These are phyloP conservation scores for Saccostrea echinata DNA, from an alignment of 1,140 invertebrate genomes.

Conservation along the genomic window DNA sequence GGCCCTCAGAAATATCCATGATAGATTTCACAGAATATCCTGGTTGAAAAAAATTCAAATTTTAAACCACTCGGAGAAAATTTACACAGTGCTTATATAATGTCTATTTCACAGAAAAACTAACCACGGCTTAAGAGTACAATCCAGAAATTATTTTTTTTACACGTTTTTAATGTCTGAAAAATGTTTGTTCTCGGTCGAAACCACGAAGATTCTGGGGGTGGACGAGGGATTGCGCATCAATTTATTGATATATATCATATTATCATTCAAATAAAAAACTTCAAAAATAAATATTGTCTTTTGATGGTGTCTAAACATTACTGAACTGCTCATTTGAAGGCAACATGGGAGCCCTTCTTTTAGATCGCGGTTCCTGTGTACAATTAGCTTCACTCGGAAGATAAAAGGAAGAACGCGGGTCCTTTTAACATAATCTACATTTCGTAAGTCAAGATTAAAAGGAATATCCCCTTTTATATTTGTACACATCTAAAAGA, in stretches of 20 bases:
- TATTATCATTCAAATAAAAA: conserved; percentile 24
- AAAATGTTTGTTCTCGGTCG: background rate
- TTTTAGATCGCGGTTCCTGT: conserved; percentile 20
- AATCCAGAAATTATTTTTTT: background rate
- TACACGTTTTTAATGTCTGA: background rate
- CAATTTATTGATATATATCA: conserved; percentile 32
- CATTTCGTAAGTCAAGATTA: conserved; percentile 37
- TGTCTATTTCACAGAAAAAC: background rate
- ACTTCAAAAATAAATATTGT: conserved; percentile 30
- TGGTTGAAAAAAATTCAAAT: background rate
- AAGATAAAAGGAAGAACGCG: conserved; percentile 8
- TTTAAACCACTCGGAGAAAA: background rate
- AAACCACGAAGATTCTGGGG: background rate
- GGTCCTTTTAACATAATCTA: conserved; percentile 39
- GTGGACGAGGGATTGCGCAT: background rate
- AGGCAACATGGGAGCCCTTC: background rate
- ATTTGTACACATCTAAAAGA: conserved; percentile 39
- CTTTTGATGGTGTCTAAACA: conserved; percentile 12
- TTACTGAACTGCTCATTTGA: background rate
- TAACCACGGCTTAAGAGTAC: background rate
- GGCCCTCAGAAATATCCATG: background rate
- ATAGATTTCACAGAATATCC: background rate
- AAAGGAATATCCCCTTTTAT: conserved; percentile 32
- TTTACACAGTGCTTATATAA: background rate
- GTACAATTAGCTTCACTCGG: conserved; percentile 24